Conservation (phyloP, 1,140 invertebrate genomes). For the Goniozus legneri region DNA sequence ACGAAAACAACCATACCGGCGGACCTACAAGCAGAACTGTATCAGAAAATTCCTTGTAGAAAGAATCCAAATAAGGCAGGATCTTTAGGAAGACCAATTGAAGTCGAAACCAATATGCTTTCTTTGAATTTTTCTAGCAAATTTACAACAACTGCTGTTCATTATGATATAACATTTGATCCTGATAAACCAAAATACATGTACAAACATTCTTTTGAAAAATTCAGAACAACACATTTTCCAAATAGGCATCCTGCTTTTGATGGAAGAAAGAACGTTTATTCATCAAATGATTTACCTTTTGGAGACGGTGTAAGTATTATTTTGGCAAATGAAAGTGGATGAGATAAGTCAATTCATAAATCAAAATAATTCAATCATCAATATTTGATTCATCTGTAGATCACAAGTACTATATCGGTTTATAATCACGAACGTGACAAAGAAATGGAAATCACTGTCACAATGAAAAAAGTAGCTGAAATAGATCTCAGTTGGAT, state of each 20-base stretch:
- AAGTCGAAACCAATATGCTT: slow-evolving; percentile 60
- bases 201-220: slow-evolving; percentile 40
- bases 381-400: no score
- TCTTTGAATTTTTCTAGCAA: slow-evolving; percentile 49
- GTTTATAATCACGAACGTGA: slow-evolving; percentile 45
- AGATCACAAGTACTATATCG: slow-evolving; percentile 11
- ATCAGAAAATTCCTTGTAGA: slow-evolving; percentile 28
- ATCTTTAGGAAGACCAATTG: slow-evolving; percentile 44
- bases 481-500: slow-evolving; percentile 57
- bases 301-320: slow-evolving; percentile 24
- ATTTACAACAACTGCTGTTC: slow-evolving; percentile 41
- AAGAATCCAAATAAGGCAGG: slow-evolving; percentile 34
- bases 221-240: slow-evolving; percentile 32
- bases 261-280: slow-evolving; percentile 71
- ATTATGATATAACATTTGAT: slow-evolving; percentile 56
- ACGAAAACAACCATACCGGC: no score
- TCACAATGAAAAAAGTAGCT: slow-evolving; percentile 60
- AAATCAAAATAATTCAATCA: not conserved
- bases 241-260: slow-evolving; percentile 58
- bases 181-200: slow-evolving; percentile 55
- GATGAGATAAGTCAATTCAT: not conserved
- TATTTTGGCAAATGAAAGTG: not conserved
- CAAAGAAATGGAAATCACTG: slow-evolving; percentile 53
- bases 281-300: slow-evolving; percentile 43
- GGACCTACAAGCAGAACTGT: no score